phyloP scores from a whole-genome alignment of 2,888 invertebrate species.

The Gymnoscelis rufifasciata region DNA sequence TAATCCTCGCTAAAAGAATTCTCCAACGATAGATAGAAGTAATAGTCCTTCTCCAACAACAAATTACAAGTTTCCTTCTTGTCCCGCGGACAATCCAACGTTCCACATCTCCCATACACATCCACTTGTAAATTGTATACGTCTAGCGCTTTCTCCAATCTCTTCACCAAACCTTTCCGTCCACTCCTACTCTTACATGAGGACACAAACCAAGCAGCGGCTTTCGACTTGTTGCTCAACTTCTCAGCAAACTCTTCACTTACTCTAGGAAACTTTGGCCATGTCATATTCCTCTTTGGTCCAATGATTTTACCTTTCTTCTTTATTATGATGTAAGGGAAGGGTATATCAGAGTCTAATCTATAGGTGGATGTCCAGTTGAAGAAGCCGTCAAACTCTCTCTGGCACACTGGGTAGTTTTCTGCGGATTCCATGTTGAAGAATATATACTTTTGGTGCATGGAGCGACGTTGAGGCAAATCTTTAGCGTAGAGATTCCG shows the following conservation, averaged over 20 bases:
- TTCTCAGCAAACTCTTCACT: constrained; percentile 37
- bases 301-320: constrained; percentile 52
- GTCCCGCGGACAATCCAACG: constrained; percentile 42
- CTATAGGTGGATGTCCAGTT: constrained; percentile 69
- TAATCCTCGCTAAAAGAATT: constrained; percentile 82
- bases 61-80: constrained; percentile 42
- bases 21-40: constrained; percentile 86
- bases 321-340: constrained; percentile 51
- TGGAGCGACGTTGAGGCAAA: constrained; percentile 45
- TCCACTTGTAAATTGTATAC: constrained; percentile 58
- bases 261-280: constrained; percentile 34
- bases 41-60: constrained; percentile 79
- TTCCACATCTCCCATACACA: constrained; percentile 77
- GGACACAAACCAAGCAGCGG: constrained; percentile 70
- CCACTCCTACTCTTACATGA: constrained; percentile 51
- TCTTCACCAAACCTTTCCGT: constrained; percentile 40
- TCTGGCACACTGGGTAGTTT: constrained; percentile 53
- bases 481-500: constrained; percentile 37
- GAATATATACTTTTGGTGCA: constrained; percentile 60
- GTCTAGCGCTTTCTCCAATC: constrained; percentile 42
- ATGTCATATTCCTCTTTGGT: constrained; percentile 47
- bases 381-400: constrained; percentile 55
- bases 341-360: constrained; percentile 61
- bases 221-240: constrained; percentile 52
- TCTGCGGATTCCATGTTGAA: constrained; percentile 64